A percentile compares a stretch with the other conserved stretches of the same genome.
phyloP scores from a whole-genome alignment of 2,797 vertebrate genomes.

The Myripristis jacobus region DNA sequence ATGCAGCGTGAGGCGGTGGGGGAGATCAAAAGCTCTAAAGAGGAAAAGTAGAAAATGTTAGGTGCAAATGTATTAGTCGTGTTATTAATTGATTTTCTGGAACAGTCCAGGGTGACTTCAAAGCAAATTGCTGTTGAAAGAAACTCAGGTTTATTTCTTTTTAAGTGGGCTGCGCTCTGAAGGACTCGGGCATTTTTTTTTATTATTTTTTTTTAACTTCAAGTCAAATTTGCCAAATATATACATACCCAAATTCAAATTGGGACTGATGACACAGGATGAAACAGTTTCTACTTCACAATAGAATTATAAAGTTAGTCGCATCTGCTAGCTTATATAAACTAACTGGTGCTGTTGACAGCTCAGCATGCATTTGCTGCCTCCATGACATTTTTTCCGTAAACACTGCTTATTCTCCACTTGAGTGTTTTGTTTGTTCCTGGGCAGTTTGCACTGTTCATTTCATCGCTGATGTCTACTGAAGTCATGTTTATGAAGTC shows the following conservation, averaged over 20 bases:
- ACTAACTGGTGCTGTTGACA: too few species aligned
- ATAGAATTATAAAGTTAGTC: not conserved
- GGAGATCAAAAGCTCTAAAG: slow-evolving; percentile 68
- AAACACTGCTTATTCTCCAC: not conserved
- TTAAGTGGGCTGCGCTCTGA: slow-evolving; percentile 41
- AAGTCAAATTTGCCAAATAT: slow-evolving; percentile 10
- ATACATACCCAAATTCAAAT: slow-evolving; percentile 24
- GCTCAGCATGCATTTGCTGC: too few species aligned
- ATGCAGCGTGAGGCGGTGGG: slow-evolving; percentile 48
- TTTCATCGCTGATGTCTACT: too few species aligned
- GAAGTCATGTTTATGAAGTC: too few species aligned
- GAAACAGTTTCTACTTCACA: slow-evolving; percentile 4
- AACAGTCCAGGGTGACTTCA: slow-evolving; percentile 67
- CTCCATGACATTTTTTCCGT: too few species aligned
- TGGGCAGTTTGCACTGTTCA: not conserved
- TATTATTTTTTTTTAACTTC: slow-evolving; percentile 1
- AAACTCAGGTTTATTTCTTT: slow-evolving; percentile 62
- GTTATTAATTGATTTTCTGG: slow-evolving; percentile 79
- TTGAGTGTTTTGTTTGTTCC: not conserved
- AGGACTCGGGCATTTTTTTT: too few species aligned
- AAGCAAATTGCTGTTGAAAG: slow-evolving; percentile 70
- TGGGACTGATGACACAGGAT: slow-evolving; percentile 12
- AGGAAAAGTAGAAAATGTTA: slow-evolving; percentile 67
- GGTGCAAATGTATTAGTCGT: slow-evolving; percentile 75
- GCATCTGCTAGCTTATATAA: too few species aligned